Conservation (phyloP, 2,888 invertebrate genomes). For the Heteromyza rotundicornis region DNA sequence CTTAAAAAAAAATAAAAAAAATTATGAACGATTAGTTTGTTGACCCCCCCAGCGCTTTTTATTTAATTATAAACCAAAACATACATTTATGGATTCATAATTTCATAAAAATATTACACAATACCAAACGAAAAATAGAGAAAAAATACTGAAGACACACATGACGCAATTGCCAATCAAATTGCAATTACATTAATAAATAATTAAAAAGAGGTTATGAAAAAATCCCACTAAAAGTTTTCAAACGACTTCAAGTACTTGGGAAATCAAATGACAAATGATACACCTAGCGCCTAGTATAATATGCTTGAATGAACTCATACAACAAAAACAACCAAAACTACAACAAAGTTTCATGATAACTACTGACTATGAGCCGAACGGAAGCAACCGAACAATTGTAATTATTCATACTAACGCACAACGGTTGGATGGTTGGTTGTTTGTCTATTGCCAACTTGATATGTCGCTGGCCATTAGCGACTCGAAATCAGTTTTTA, state of each 20-base stretch:
- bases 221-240: conserved; percentile 46
- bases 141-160: too few relatives aligned
- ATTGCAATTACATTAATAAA: too few relatives aligned
- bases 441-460: neutral
- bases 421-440: neutral
- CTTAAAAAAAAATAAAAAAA: too few relatives aligned
- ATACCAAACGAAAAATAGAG: neutral
- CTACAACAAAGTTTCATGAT: conserved; percentile 10
- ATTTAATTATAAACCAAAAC: neutral
- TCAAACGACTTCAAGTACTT: too few relatives aligned
- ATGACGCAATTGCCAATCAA: too few relatives aligned
- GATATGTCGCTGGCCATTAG: conserved; percentile 37
- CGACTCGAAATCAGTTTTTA: neutral
- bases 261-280: conserved; percentile 37
- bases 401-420: conserved; percentile 13
- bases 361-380: neutral
- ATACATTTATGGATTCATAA: neutral
- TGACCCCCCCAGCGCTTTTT: neutral
- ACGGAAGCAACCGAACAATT: conserved; percentile 5
- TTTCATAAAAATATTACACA: neutral
- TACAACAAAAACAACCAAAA: conserved; percentile 23
- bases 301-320: conserved; percentile 49
- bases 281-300: neutral
- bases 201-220: conserved; percentile 38
- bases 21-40: neutral